Evolutionary conservation across 2,888 invertebrate genomes (phyloP).

Genomic region (Acrocera orbiculus): DNA sequence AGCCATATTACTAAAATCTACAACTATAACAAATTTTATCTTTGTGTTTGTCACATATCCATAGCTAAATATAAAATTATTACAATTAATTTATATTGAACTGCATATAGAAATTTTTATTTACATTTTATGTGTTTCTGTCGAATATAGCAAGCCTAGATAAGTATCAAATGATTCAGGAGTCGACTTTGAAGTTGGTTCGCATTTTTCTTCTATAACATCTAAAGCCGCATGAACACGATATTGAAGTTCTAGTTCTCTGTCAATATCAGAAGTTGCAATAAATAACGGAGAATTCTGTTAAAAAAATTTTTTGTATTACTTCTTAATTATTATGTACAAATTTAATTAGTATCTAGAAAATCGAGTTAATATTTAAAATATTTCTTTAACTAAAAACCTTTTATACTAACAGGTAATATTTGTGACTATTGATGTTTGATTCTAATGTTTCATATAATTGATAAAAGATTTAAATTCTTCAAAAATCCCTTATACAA

Average conservation of each 20-base stretch:
- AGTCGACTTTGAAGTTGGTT: constrained; percentile 39
- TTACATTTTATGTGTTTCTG: constrained; percentile 95
- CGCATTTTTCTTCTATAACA: constrained; percentile 30
- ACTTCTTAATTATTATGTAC: too few relatives aligned
- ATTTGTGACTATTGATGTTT: too few relatives aligned
- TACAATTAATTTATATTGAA: too few relatives aligned
- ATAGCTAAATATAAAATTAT: constrained; percentile 39
- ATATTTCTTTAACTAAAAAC: too few relatives aligned
- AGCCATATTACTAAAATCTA: constrained; percentile 74
- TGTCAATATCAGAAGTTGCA: constrained; percentile 53
- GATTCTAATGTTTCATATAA: too few relatives aligned
- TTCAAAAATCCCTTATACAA: too few relatives aligned
- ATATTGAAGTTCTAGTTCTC: constrained; percentile 80
- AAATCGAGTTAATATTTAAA: too few relatives aligned
- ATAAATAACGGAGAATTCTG: constrained; percentile 90
- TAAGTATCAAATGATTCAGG: constrained; percentile 78
- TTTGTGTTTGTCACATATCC: constrained; percentile 96
- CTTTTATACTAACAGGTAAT: too few relatives aligned
- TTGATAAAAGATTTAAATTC: too few relatives aligned
- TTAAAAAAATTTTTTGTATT: constrained; percentile 17
- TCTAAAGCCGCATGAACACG: constrained; percentile 65
- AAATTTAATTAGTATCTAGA: too few relatives aligned
- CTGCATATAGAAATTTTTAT: too few relatives aligned
- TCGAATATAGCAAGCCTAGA: constrained; percentile 77
- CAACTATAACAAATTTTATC: constrained; percentile 83